Evolutionary conservation across 2,888 invertebrate species (phyloP).

Genomic region (Oscheius sp.): DNA sequence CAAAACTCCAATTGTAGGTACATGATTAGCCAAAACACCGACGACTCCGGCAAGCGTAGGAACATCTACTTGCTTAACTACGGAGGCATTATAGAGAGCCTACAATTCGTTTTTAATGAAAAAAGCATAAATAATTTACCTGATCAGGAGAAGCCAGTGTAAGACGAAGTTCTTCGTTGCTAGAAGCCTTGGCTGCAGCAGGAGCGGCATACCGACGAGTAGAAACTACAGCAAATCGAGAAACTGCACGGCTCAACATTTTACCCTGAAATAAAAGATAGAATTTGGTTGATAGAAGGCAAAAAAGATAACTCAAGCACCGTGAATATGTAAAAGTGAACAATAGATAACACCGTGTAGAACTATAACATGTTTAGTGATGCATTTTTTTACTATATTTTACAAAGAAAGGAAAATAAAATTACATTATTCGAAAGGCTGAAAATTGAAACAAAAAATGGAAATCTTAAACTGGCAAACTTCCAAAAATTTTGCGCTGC

Average conservation of each 20-base stretch:
- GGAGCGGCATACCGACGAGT: constrained; percentile 58
- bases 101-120: constrained; percentile 22
- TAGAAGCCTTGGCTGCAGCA: constrained; percentile 46
- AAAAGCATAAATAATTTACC: constrained; percentile 32
- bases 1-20: constrained; percentile 68
- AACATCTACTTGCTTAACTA: constrained; percentile 69
- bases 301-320: too few species aligned
- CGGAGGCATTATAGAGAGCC: constrained; percentile 62
- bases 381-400: too few species aligned
- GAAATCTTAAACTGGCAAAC: too few species aligned
- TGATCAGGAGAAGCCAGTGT: constrained; percentile 65
- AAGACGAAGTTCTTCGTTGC: constrained; percentile 59
- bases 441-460: too few species aligned
- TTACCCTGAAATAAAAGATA: constrained; percentile 7
- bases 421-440: too few species aligned
- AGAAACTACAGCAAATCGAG: constrained; percentile 46
- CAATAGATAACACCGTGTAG: too few species aligned
- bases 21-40: constrained; percentile 69
- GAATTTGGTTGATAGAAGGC: neutral
- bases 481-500: too few species aligned
- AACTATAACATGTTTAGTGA: too few species aligned
- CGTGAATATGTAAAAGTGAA: too few species aligned
- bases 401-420: too few species aligned
- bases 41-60: constrained; percentile 67
- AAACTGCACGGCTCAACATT: constrained; percentile 52